Evolutionary conservation across 2,888 invertebrate species (phyloP), one percentile per base, ranked within the genome.

Genomic region (Steinernema scapterisci): DNA sequence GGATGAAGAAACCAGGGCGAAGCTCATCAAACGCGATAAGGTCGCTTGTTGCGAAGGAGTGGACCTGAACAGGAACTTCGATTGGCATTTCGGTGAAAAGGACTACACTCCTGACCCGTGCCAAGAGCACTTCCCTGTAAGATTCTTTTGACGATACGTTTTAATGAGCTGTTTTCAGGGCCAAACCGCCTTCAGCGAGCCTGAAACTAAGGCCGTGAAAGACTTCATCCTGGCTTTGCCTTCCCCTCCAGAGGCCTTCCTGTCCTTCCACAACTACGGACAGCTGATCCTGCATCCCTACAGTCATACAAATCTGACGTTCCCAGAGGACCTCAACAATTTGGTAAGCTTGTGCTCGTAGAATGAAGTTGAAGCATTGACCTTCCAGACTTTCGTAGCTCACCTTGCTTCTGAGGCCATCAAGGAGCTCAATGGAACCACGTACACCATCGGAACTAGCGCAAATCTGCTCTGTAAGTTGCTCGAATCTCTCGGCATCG

Each of bases 11-110:
- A n/a, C n/a, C n/a, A n/a, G n/a, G n/a, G n/a, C n/a, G n/a, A n/a
- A n/a, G n/a, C n/a, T n/a, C n/a, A n/a, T n/a, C n/a, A n/a, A n/a
- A n/a, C n/a, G n/a, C n/a, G n/a, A n/a, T n/a, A n/a, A n/a, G n/a
- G n/a, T n/a, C n/a, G n/a, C 80, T 1, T 87, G 87, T 76, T 87
- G 87, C 52, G 84, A 84, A 52, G 87, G 87, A 16, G 87, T 87
- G 21, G 87, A 87, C 72, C 77, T 87, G 44, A 87, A 87, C 52
- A 75, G 87, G n/a, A 87, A 87, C 77, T 87, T 87, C 71, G 87
- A 87, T 75, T 87, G 86, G 86, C 85, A 84, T 81, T 87, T 86
- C 74, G 86, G 86, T 7, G 85, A 85, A 80, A 84, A 84, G 31
- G 86, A 85, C 46, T 83, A 85, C 3, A 84, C 84, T 1, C 81